A percentile compares a stretch with the other conserved stretches of the same genome.
Evolutionary conservation across 2,797 vertebrate species (phyloP).

Genomic region (Falco columbarius): DNA sequence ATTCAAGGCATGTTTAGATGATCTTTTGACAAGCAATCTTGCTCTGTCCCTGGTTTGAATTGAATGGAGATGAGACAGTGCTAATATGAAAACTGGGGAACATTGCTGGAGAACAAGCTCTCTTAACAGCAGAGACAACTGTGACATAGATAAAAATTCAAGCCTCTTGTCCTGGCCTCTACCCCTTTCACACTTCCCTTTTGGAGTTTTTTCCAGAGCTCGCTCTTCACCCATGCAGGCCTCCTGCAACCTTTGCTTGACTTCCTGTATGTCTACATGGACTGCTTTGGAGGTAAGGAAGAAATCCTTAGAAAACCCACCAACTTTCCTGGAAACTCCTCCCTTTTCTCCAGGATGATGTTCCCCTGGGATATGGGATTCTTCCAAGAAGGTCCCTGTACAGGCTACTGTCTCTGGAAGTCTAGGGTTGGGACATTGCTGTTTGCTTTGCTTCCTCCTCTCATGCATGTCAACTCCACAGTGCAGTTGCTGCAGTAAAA

Average conservation of each 20-base stretch:
- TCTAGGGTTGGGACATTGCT: accelerated
- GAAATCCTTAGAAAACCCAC: not conserved
- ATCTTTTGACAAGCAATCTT: not conserved
- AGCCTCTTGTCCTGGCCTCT: not conserved
- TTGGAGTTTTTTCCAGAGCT: not conserved
- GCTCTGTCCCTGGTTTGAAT: not conserved
- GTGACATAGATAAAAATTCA: not conserved
- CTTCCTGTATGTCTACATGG: not conserved
- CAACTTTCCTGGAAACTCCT: not conserved
- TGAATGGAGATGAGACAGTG: not conserved
- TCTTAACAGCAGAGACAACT: not conserved
- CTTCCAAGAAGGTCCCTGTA: not conserved
- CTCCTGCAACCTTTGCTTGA: not conserved
- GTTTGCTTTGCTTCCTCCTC: not conserved
- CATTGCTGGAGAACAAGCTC: not conserved
- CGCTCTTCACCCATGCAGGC: not conserved
- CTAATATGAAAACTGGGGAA: not conserved
- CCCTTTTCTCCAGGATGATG: not conserved
- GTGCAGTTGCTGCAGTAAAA: no score
- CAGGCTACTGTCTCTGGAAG: not conserved
- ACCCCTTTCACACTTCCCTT: not conserved
- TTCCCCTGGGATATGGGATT: not conserved
- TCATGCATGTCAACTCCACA: not conserved
- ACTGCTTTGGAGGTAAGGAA: not conserved
- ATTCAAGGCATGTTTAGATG: not conserved